Conservation (phyloP, 2,797 vertebrate genomes). For the Lagocephalus sceleratus region DNA sequence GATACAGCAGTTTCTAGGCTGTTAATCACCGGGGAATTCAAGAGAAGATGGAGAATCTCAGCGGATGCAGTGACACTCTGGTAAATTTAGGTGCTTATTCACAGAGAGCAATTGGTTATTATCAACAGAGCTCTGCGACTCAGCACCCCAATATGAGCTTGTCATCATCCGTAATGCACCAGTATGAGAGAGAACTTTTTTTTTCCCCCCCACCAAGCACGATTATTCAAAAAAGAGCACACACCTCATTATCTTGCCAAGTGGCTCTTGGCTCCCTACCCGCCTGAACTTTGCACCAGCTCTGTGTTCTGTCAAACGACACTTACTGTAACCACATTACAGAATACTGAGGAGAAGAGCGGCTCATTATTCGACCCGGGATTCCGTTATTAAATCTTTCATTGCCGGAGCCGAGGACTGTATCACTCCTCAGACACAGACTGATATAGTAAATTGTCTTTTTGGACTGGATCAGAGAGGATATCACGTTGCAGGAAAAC, state of each 20-base stretch:
- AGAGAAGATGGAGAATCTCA: not conserved
- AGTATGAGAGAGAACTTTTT: not conserved
- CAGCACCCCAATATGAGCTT: constrained; percentile 9
- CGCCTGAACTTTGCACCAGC: not conserved
- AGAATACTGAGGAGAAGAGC: constrained; percentile 21
- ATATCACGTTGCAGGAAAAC: not conserved
- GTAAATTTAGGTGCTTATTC: not conserved
- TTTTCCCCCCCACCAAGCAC: constrained; percentile 13
- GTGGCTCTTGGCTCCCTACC: constrained; percentile 30
- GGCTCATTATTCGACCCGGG: constrained; percentile 27
- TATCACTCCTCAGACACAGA: too few relatives aligned
- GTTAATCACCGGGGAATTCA: constrained; percentile 5
- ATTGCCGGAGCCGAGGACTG: too few relatives aligned
- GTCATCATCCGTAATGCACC: not conserved
- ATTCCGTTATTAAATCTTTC: not conserved
- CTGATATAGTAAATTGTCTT: too few relatives aligned
- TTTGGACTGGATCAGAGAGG: not conserved
- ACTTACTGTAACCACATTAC: constrained; percentile 12
- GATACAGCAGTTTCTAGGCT: constrained; percentile 10
- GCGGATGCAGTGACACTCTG: constrained; percentile 8
- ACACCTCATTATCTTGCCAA: constrained; percentile 43
- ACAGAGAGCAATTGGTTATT: not conserved
- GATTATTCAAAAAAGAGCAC: constrained; percentile 17
- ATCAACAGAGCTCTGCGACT: constrained; percentile 18
- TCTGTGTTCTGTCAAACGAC: constrained; percentile 21